Evolutionary conservation across 2,797 vertebrate genomes (phyloP), one percentile per base, ranked within the genome.

Genomic region (Lepilemur septentrionalis): DNA sequence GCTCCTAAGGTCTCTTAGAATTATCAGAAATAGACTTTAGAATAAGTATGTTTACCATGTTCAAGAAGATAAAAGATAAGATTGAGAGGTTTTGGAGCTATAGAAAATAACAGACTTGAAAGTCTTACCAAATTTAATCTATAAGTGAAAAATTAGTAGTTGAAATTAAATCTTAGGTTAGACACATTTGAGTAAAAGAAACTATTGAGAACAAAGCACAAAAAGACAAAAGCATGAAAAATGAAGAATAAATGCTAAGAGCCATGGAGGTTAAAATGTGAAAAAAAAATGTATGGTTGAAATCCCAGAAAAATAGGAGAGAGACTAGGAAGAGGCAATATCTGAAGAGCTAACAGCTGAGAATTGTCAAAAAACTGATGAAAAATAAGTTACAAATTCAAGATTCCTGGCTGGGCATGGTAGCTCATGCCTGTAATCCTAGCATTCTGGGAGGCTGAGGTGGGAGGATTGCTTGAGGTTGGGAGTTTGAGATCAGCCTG

Each of bases 61-160:
- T 89, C 41, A 72, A 80, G 25, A 79, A 80, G 20, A 32, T 81
- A 89, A 89, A 79, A 94, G 48, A 65, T 25, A 92, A 38, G 20
- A n/a, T 61, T 50, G 48, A 72, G 67, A 81, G 9, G 50, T 75
- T 96, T 59, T 32, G 41, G 57, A 90, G 43, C 48, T 48, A 81
- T 28, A 61, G 52, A 92, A 61, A 18, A 86, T 76, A 43, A 94
- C 65, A 92, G 61, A 86, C 23, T 78, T 92, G 55, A 78, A 95
- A 76, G 43, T 70, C n/a, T 90, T 86, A 91, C n/a, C 32, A 83
- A 86, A 78, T 65, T 65, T 18, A 93, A 82, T 86, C 52, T 93
- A 70, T 5, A 79, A 94, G 32, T 88, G 7, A 83, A 94, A 95
- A 90, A 55, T 57, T 14, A 84, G 41, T 32, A 78, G 10, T 30